Base-by-base conservation (phyloP, 2,888 invertebrate species). In the Epistrophe eligans region DNA sequence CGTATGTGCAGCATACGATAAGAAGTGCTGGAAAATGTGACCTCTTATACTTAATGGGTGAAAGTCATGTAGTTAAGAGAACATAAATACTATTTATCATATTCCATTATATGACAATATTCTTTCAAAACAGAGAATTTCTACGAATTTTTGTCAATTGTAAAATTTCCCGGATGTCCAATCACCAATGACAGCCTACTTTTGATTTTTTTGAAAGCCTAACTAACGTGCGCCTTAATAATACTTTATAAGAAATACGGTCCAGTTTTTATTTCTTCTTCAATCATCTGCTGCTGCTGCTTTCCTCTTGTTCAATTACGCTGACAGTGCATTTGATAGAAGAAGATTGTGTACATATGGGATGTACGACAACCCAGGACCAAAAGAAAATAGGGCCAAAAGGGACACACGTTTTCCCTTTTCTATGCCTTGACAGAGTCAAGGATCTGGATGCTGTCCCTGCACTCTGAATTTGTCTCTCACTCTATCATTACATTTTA, bases 271-370 rank as follows among this genome's bases (percentile, higher is more conserved):
- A 60, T n/a, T 58, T 52, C 62, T 52, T 35, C 40, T 28, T 43
- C 13, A 32, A 55, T 35, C 35, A 57, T 38, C 17, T 55, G n/a
- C 35, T 55, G 50, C 57, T 58, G 24, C 24, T 48, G 45, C 79
- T 76, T 83, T 48, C 66, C 71, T 82, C 79, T 76, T 79, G 87
- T 87, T 79, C 87, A 83, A 87, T 87, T 87, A 83, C 83, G 83
- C 79, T 83, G 83, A 79, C 79, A 87, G 79, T 76, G 82, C 76
- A 79, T 82, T 79, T 87, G 82, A 87, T 79, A 79, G 81, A 72
- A 76, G 55, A 76, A 83, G 57, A 87, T 79, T 85, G 82, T 82
- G 82, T 79, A 74, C 82, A 82, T 82, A 77, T 71, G 74, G 55
- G 55, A 82, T 82, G 71, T 73, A 74, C 71, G 58, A 71, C 45